phyloP scores from a whole-genome alignment of 2,797 vertebrate species.

The Phoeniculus purpureus region DNA sequence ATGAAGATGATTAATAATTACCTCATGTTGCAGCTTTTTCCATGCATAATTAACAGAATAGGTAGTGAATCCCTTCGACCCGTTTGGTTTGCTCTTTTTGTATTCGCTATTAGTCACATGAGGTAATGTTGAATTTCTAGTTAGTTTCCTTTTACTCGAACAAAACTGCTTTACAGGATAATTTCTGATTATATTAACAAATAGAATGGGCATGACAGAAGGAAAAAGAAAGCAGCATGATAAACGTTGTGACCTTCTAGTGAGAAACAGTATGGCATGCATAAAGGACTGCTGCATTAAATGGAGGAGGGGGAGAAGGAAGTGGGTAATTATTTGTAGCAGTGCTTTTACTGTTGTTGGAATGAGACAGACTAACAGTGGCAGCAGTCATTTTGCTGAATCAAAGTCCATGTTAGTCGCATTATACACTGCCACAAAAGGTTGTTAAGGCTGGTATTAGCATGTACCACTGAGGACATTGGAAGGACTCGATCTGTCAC shows the following conservation, averaged over 20 bases:
- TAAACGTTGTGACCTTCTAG: constrained; percentile 68
- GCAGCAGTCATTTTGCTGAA: constrained; percentile 90
- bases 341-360: constrained; percentile 79
- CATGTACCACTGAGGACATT: constrained; percentile 92
- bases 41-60: background rate
- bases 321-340: constrained; percentile 87
- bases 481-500: constrained; percentile 96
- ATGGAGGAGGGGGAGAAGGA: constrained; percentile 74
- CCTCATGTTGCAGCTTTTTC: background rate
- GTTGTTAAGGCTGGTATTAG: constrained; percentile 91
- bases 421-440: constrained; percentile 86
- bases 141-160: constrained; percentile 58
- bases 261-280: constrained; percentile 59
- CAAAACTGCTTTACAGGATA: constrained; percentile 52
- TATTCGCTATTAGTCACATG: background rate
- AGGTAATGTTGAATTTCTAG: constrained; percentile 25
- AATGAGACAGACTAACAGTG: constrained; percentile 86
- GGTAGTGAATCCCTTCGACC: constrained; percentile 32
- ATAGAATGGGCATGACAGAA: constrained; percentile 33
- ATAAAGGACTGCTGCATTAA: constrained; percentile 77
- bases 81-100: constrained; percentile 26
- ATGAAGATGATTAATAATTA: constrained; percentile 15
- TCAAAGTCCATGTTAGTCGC: constrained; percentile 85
- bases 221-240: constrained; percentile 59
- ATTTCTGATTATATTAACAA: constrained; percentile 47